Evolutionary conservation across 2,888 invertebrate species (phyloP), one percentile per base, ranked within the genome.

Genomic region (Galerucella pusilla): DNA sequence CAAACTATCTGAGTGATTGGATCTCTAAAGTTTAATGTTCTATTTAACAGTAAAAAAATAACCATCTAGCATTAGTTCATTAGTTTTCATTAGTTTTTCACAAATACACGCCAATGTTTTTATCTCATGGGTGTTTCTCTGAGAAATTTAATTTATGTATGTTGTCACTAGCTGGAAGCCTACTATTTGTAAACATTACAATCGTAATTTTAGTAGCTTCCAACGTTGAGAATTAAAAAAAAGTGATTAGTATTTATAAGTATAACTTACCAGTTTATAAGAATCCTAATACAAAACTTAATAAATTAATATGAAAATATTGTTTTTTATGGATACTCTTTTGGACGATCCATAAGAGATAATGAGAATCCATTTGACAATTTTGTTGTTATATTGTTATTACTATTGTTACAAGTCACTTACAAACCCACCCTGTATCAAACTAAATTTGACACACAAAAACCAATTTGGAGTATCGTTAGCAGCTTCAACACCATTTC

Each of bases 161-260:
- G 76, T 76, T 78, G 61, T 75, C 71, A 71, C 68, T 69, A 73
- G 69, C 65, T 46, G 49, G 73, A 61, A 54, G 67, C 28, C 59
- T 69, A 75, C 73, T 68, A n/a, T 78, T 78, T 78, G 78, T 78
- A 78, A 78, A 78, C 74, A 78, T 63, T 61, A 54, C 64, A 45
- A 11, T 11, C 14, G 2, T 28, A 11, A 69, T n/a, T 28, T 46
- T 14, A 12, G 2, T 2, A 61, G n/a, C 2, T 46, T 59, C 10
- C 1, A 60, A 28, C 25, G 2, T 6, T 10, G 11, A 60, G 14
- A 28, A 25, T 60, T 4, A 28, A 60, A 7, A 25, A 12, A 14
- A 60, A 25, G 10, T 28, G 1, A 11, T 42, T 42, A 1, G 35
- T 42, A 5, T 7, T 6, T 35, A 35, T 35, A 28, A 1, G 28